These are phyloP conservation scores for Sphaerophoria taeniata DNA, from an alignment of 2,888 invertebrate genomes.

Conservation along the genomic window DNA sequence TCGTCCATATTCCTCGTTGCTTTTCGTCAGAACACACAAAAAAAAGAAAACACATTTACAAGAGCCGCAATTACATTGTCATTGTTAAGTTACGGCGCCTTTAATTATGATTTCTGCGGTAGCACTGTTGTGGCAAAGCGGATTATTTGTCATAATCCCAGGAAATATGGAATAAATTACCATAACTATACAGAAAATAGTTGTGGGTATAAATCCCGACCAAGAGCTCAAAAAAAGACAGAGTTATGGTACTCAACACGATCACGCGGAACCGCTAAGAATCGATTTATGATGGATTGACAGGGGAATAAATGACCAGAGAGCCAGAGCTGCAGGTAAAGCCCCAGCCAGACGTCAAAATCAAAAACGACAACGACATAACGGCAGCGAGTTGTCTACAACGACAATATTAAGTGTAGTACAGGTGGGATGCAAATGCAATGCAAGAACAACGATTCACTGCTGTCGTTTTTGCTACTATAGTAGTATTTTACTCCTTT, in stretches of 20 bases:
- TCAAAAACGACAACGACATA: neutral
- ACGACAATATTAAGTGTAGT: constrained; percentile 17
- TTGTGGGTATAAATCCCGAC: constrained; percentile 39
- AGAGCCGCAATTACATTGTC: constrained; percentile 30
- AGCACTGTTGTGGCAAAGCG: constrained; percentile 55
- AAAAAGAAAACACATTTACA: no score
- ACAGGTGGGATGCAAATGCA: constrained; percentile 69
- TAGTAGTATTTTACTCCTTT: no score
- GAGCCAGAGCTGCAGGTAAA: no score
- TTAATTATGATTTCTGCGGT: neutral
- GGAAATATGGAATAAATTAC: constrained; percentile 70
- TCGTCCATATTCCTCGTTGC: neutral
- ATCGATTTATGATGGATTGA: constrained; percentile 47
- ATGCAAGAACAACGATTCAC: constrained; percentile 55
- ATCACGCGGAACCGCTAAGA: constrained; percentile 28
- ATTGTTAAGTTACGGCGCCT: constrained; percentile 9
- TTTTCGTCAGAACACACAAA: no score
- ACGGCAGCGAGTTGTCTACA: neutral
- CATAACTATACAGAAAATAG: constrained; percentile 61
- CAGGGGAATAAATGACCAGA: constrained; percentile 6
- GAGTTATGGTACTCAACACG: neutral
- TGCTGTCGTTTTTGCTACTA: no score
- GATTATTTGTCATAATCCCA: constrained; percentile 73
- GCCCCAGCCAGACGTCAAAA: constrained; percentile 46
- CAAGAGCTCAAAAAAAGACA: neutral